Evolutionary conservation across 2,113 vertebrate species (phyloP), one percentile per base, ranked within the genome.

Genomic region (Strix uralensis): DNA sequence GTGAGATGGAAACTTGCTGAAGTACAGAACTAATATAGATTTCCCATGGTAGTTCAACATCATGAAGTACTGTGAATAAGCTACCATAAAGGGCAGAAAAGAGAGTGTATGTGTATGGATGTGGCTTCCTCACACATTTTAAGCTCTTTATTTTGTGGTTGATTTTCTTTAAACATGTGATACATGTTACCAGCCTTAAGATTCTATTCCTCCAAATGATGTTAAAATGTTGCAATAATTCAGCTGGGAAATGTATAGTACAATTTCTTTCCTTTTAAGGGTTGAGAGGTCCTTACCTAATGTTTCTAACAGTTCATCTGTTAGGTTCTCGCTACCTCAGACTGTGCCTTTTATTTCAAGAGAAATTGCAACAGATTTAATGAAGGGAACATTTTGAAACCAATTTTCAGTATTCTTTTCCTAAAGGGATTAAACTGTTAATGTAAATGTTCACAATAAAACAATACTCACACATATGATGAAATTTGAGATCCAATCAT

Each of bases 381-480:
- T 97, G 96, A 97, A 94, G 81, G 89, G 86, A 92, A 79, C 87
- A 87, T 97, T 98, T 91, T 87, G 57, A 96, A 97, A 96, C 91
- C 90, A 81, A 93, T 97, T 97, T 97, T 97, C 94, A 82, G 71
- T 74, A 84, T 94, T 92, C 83, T 97, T 95, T 94, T 96, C 95
- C 97, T 96, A 96, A 95, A 96, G 94, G 95, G 95, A 96, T 96
- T 96, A 90, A 90, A 92, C 47, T 58, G 55, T 88, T 95, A 95
- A 97, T 97, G 95, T 96, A 96, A 96, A 96, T 95, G 96, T 87
- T 96, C 96, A 86, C 95, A 96, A 96, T 92, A 96, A 97, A 84
- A 92, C 78, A 88, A 86, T 95, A 77, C 54, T 97, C 92, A 38
- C 91, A 91, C 71, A 44, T 82, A 92, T 21, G 96, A 97, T 96